Evolutionary conservation across 2,113 vertebrate species (phyloP).

Genomic region (Mesitornis unicolor): DNA sequence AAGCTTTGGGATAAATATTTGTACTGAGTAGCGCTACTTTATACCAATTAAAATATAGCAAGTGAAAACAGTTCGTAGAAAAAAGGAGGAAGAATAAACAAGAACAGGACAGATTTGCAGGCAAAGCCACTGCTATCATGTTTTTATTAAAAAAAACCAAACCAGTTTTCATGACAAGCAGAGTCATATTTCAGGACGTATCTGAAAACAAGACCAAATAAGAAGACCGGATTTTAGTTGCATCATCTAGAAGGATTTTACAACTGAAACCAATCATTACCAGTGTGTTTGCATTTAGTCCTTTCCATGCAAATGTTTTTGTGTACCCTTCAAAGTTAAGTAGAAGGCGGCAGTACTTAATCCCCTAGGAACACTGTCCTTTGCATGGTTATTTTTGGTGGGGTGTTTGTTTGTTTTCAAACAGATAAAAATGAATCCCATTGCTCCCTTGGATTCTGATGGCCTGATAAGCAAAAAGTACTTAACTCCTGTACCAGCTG

Average conservation of each 20-base stretch:
- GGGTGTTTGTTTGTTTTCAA: neutral
- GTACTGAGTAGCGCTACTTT: neutral
- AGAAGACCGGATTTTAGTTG: neutral
- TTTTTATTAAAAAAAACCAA: neutral
- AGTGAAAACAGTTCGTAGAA: neutral
- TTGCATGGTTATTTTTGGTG: neutral
- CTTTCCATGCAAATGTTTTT: neutral
- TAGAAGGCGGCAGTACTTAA: neutral
- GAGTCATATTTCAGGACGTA: neutral
- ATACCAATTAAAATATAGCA: neutral
- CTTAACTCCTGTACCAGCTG: neutral
- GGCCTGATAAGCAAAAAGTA: neutral
- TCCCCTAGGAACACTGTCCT: neutral
- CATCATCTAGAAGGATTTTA: neutral
- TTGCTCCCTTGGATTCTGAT: neutral
- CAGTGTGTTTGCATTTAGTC: neutral
- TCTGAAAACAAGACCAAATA: neutral
- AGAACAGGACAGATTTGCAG: neutral
- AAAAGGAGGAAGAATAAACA: neutral
- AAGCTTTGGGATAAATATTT: neutral
- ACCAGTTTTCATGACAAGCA: neutral
- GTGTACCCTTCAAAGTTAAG: neutral
- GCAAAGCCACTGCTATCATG: neutral
- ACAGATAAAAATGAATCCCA: neutral
- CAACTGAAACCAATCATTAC: neutral